Evolutionary conservation across 2,113 vertebrate genomes (phyloP).

Genomic region (Trematocara zebra): DNA sequence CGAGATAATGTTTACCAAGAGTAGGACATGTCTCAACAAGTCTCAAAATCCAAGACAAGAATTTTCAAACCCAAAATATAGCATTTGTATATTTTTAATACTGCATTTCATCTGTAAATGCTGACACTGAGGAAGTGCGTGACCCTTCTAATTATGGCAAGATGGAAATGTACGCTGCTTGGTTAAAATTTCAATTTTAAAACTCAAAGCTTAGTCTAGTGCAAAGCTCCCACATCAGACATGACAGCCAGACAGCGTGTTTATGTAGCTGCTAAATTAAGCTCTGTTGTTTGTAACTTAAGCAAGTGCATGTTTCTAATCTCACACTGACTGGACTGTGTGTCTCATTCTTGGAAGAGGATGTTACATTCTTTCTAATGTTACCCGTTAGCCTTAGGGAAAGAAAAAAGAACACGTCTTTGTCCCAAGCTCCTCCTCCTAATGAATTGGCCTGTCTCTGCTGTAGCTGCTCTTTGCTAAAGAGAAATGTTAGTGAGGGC

Average conservation of each 20-base stretch:
- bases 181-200: neutral
- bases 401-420: slow-evolving; percentile 55
- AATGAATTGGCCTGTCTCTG: slow-evolving; percentile 16
- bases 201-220: neutral
- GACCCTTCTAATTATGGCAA: neutral
- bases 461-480: neutral
- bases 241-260: slow-evolving; percentile 1
- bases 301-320: slow-evolving; percentile 59
- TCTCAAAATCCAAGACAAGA: neutral
- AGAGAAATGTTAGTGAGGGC: slow-evolving; percentile 16
- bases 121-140: neutral
- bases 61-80: neutral
- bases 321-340: slow-evolving; percentile 38
- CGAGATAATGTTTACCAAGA: neutral
- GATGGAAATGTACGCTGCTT: neutral
- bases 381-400: slow-evolving; percentile 53
- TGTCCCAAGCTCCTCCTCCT: slow-evolving; percentile 48
- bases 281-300: slow-evolving; percentile 42
- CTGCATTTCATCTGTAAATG: neutral
- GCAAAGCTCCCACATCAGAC: neutral
- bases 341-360: slow-evolving; percentile 50
- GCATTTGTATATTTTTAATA: neutral
- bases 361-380: slow-evolving; percentile 57
- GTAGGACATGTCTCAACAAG: neutral
- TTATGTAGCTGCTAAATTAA: slow-evolving; percentile 49